Base-by-base conservation (phyloP, 2,113 vertebrate species). In the Lagopus leucura region DNA sequence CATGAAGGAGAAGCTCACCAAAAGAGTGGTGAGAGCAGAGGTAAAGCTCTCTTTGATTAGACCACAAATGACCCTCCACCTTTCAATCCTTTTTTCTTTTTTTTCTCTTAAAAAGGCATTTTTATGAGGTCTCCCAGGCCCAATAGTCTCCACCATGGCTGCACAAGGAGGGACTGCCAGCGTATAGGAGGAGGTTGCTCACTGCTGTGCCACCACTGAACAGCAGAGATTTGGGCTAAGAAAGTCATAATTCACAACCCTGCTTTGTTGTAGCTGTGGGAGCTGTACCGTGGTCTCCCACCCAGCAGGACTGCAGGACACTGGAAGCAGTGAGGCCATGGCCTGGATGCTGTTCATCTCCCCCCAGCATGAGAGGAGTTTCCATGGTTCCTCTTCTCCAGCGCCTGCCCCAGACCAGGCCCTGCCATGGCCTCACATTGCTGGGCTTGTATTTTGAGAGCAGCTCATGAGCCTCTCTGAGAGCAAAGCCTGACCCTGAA, bases 281-380 rank as follows among this genome's bases (percentile, higher is more conserved):
- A 78, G 21, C 11, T 30, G 8, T 17, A 34, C 45, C 15, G 6
- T 13, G 13, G 67, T 47, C n/a, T 50, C 67, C 47, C n/a, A 25
- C 22, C 16, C 80, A 34, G 19, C 1, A 0, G 17, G 38, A 55
- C 24, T 1, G 61, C 3, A 61, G 67, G 47, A 28, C 43, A 1
- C 34, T 20, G 9, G 52, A 75, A 38, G 34, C 34, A 30, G 13
- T 4, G 22, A 70, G 65, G 43, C 63, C 1, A 0, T 10, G n/a
- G 45, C 78, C 6, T 1, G 40, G 34, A 36, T 1, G 9, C 65
- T 36, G 40, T 19, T 27, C 6, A 2, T n/a, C 28, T 74, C 30
- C 27, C 12, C 58, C 66, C 16, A 12, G 24, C 30, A 63, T 0
- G 0, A 28, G 15, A 74, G 19, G 65, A 19, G 27, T n/a, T 69